A percentile compares a stretch with the other conserved stretches of the same genome.
Evolutionary conservation across 2,113 vertebrate genomes (phyloP).

Genomic region (Osmerus eperlanus): DNA sequence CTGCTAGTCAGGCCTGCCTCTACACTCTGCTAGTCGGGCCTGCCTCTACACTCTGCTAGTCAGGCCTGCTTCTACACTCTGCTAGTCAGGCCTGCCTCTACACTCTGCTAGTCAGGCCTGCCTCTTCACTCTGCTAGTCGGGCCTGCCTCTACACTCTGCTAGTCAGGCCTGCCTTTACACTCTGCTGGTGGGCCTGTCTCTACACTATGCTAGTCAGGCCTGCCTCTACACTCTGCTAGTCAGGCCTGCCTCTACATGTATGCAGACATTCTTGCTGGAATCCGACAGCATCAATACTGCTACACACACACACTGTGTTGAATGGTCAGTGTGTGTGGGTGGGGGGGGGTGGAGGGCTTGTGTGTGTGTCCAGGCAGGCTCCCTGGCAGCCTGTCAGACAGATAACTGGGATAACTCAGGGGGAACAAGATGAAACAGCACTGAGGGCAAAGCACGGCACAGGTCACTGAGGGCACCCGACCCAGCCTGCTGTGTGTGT

Average conservation of each 20-base stretch:
- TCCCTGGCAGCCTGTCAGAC: background rate
- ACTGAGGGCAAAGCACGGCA: background rate
- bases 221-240: background rate
- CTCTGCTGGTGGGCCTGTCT: too few relatives aligned
- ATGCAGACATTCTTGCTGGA: background rate
- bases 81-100: too few relatives aligned
- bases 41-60: too few relatives aligned
- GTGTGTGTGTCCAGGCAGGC: background rate
- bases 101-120: too few relatives aligned
- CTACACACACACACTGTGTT: background rate
- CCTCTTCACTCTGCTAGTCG: too few relatives aligned
- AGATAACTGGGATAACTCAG: background rate
- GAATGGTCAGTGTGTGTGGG: background rate
- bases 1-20: too few relatives aligned
- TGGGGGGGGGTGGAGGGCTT: too few relatives aligned
- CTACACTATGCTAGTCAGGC: too few relatives aligned
- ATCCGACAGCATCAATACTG: background rate
- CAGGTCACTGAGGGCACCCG: background rate
- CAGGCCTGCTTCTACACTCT: too few relatives aligned
- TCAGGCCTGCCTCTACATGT: slow-evolving; percentile 13
- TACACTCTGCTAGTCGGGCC: too few relatives aligned
- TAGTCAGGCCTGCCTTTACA: too few relatives aligned
- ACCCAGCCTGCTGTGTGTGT: background rate
- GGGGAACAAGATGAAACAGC: background rate
- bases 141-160: too few relatives aligned